phyloP scores from a whole-genome alignment of 2,113 vertebrate genomes.

The Oreamnos americanus region DNA sequence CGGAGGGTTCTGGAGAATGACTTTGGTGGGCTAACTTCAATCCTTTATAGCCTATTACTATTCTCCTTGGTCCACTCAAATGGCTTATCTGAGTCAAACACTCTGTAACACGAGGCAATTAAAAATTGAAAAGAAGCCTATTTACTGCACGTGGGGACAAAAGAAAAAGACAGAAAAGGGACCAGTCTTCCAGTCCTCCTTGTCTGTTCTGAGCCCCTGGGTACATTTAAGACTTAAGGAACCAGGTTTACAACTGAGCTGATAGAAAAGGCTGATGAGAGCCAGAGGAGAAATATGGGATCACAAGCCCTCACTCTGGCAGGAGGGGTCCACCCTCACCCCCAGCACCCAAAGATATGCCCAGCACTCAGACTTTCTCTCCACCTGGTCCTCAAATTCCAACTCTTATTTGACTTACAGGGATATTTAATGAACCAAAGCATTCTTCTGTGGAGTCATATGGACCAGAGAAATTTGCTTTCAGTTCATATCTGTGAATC shows the following conservation, averaged over 20 bases:
- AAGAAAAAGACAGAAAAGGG: not conserved
- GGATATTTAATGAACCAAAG: not conserved
- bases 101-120: conserved; percentile 36
- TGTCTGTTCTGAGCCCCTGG: not conserved
- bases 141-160: not conserved
- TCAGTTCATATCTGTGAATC: not conserved
- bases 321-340: not conserved
- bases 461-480: not conserved
- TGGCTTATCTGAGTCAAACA: conserved; percentile 59
- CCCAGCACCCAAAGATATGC: not conserved
- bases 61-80: conserved; percentile 47
- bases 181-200: not conserved
- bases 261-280: not conserved
- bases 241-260: not conserved
- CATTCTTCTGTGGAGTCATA: not conserved
- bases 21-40: not conserved
- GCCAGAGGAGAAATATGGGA: not conserved
- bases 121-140: conserved; percentile 22
- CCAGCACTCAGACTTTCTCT: not conserved
- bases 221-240: not conserved
- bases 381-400: not conserved
- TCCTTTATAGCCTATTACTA: conserved; percentile 15
- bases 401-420: not conserved
- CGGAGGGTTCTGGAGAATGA: not conserved
- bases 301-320: not conserved